Percentiles rank a stretch among this genome's conserved stretches.
Conservation (phyloP, 2,888 invertebrate species). For the Nematopogon swammerdamellus region DNA sequence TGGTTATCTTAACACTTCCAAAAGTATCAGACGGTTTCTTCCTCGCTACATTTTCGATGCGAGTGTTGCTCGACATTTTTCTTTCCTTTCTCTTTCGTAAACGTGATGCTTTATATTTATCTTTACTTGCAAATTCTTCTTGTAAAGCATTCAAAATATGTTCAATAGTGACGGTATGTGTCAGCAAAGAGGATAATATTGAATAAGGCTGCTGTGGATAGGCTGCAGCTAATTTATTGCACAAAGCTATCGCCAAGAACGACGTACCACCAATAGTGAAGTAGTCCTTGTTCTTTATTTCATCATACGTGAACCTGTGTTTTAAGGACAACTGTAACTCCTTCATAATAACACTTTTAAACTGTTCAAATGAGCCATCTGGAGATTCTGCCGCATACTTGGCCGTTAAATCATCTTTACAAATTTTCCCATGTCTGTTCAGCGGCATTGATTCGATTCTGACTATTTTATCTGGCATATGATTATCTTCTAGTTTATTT, state of each 20-base stretch:
- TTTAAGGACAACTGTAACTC: slow-evolving; percentile 24
- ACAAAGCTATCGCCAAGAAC: slow-evolving; percentile 62
- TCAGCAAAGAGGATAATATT: slow-evolving; percentile 54
- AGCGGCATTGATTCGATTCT: slow-evolving; percentile 57
- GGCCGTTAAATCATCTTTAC: slow-evolving; percentile 37
- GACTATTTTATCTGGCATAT: slow-evolving; percentile 65
- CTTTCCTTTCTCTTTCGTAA: slow-evolving; percentile 18
- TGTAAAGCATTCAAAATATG: slow-evolving; percentile 25
- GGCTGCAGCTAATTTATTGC: slow-evolving; percentile 49
- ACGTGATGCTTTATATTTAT: slow-evolving; percentile 17
- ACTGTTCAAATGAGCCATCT: slow-evolving; percentile 19
- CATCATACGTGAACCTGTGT: slow-evolving; percentile 24
- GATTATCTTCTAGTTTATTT: slow-evolving; percentile 41
- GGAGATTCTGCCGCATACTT: slow-evolving; percentile 24
- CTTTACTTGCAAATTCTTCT: not conserved
- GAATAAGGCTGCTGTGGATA: slow-evolving; percentile 38
- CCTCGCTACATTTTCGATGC: not conserved
- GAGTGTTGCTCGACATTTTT: slow-evolving; percentile 10
- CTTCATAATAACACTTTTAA: slow-evolving; percentile 23
- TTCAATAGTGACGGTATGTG: slow-evolving; percentile 33
- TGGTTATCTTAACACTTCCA: slow-evolving; percentile 23
- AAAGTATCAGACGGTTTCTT: not conserved
- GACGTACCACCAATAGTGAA: slow-evolving; percentile 68
- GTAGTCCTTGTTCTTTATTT: slow-evolving; percentile 47
- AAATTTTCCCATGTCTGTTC: slow-evolving; percentile 69